Evolutionary conservation across 2,797 vertebrate genomes (phyloP).

Genomic region (Loris lydekkerianus): DNA sequence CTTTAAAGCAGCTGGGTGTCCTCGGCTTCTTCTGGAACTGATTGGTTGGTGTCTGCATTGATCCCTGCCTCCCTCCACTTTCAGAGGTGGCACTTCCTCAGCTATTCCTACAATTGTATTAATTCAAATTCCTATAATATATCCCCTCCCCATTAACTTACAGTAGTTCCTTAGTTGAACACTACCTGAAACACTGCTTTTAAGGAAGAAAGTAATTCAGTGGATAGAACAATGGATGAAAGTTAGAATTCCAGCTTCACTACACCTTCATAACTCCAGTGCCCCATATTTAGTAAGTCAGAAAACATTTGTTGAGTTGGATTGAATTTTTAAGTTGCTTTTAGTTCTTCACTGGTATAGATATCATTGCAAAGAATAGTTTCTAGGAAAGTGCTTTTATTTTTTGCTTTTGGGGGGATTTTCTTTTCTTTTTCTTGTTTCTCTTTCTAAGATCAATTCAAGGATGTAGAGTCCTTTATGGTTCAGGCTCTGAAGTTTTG

Average conservation of each 20-base stretch:
- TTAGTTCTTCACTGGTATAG: constrained; percentile 31
- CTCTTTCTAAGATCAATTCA: constrained; percentile 41
- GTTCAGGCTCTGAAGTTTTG: constrained; percentile 21
- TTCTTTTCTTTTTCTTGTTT: constrained; percentile 37
- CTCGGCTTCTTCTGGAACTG: not conserved
- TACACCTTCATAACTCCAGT: not conserved
- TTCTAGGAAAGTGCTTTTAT: constrained; percentile 14
- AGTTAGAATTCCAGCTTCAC: constrained; percentile 44
- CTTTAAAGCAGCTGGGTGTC: not conserved
- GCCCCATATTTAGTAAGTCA: constrained; percentile 21
- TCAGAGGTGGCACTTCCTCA: not conserved
- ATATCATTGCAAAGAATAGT: not conserved
- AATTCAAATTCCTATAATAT: constrained; percentile 38
- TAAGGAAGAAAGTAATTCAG: not conserved
- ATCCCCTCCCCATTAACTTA: not conserved
- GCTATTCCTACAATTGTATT: not conserved
- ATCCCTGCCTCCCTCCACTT: not conserved
- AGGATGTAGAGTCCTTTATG: constrained; percentile 18
- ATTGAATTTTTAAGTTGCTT: constrained; percentile 43
- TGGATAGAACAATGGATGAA: not conserved
- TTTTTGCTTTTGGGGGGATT: not conserved
- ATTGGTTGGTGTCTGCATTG: rapidly evolving
- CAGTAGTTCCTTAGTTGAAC: not conserved
- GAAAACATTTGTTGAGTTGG: constrained; percentile 25
- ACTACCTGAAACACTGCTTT: constrained; percentile 1